A percentile compares a stretch with the other conserved stretches of the same genome.
These are phyloP conservation scores for Oreochromis grahami DNA, from an alignment of 2,797 vertebrate genomes.

Conservation along the genomic window DNA sequence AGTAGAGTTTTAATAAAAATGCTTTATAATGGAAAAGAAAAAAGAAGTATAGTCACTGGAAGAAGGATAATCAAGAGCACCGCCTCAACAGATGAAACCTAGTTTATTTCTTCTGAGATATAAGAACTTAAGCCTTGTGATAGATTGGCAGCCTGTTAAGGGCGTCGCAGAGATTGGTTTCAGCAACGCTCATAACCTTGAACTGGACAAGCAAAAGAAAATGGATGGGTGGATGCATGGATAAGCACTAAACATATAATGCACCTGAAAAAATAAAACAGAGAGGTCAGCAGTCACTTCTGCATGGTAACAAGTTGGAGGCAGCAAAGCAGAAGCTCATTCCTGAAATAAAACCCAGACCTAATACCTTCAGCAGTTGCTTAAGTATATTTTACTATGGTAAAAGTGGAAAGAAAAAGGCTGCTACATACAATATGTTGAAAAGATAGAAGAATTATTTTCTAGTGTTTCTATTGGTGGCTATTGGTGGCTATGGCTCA, in stretches of 20 bases:
- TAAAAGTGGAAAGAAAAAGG: not conserved
- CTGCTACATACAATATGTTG: not conserved
- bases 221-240: not conserved
- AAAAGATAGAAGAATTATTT: not conserved
- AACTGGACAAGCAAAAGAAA: not conserved
- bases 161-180: not conserved
- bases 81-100: not conserved
- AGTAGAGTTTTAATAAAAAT: not conserved
- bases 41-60: not conserved
- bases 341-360: accelerated
- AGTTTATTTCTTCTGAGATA: not conserved
- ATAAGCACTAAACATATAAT: not conserved
- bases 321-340: not conserved
- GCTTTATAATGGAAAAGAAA: not conserved
- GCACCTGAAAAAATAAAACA: not conserved
- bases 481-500: not conserved
- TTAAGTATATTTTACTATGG: not conserved
- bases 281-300: not conserved
- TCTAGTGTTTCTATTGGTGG: not conserved
- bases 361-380: not conserved
- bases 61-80: not conserved
- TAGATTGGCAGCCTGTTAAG: not conserved
- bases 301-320: too few species aligned
- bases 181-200: accelerated
- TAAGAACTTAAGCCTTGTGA: not conserved